Conservation (phyloP, 2,797 vertebrate genomes). For the Lindbergichthys nudifrons region DNA sequence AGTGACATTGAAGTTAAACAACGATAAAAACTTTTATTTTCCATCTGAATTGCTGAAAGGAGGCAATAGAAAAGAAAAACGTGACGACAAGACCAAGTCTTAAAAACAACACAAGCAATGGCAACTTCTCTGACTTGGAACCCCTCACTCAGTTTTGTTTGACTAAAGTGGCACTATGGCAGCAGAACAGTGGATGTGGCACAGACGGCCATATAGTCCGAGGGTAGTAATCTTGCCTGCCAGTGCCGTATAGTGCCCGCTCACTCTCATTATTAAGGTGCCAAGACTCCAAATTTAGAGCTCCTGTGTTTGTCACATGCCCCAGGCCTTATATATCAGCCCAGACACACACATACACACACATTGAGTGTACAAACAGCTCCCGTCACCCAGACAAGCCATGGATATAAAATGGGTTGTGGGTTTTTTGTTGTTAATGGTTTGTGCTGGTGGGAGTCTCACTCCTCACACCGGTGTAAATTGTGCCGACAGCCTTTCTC, state of each 20-base stretch:
- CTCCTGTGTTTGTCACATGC: constrained; percentile 59
- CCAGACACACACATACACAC: constrained; percentile 26
- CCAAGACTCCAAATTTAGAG: constrained; percentile 75
- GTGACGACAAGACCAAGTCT: constrained; percentile 33
- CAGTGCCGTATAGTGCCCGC: constrained; percentile 39
- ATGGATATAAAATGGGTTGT: constrained; percentile 46
- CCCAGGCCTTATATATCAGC: constrained; percentile 63
- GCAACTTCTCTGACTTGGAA: constrained; percentile 29
- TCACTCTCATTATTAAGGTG: constrained; percentile 72
- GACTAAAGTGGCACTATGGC: constrained; percentile 44
- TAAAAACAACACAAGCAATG: constrained; percentile 33
- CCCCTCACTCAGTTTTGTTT: constrained; percentile 40
- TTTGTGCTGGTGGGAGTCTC: constrained; percentile 43
- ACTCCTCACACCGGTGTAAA: constrained; percentile 64
- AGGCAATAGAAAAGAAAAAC: constrained; percentile 31
- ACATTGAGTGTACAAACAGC: background rate
- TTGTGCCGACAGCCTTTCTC: constrained; percentile 58
- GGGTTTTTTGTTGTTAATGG: constrained; percentile 53
- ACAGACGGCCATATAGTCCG: constrained; percentile 42
- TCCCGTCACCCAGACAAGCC: constrained; percentile 48
- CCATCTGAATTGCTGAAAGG: constrained; percentile 40
- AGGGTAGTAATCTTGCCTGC: constrained; percentile 50
- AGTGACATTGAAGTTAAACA: constrained; percentile 68
- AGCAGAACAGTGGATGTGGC: constrained; percentile 33
- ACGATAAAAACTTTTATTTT: constrained; percentile 21